A percentile compares a stretch with the other conserved stretches of the same genome.
phyloP scores from a whole-genome alignment of 2,113 vertebrate species.

The Barbus barbus region DNA sequence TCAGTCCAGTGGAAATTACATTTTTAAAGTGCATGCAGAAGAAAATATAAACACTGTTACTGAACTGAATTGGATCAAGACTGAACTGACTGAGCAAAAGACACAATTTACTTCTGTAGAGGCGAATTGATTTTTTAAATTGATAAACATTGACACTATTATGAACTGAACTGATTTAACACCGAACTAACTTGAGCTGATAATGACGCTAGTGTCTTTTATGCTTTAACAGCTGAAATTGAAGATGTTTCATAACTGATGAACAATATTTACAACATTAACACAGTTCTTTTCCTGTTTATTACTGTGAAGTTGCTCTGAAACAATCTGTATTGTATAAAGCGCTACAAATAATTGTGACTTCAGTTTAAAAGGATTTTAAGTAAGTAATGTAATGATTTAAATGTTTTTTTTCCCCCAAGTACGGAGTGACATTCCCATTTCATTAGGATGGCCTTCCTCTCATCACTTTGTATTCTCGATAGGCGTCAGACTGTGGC shows the following conservation, averaged over 20 bases:
- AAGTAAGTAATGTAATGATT: background rate
- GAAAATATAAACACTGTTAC: background rate
- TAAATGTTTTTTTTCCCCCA: background rate
- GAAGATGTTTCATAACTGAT: background rate
- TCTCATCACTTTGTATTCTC: conserved; percentile 9
- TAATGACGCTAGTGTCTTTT: background rate
- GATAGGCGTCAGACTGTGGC: background rate
- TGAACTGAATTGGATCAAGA: background rate
- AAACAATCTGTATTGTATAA: background rate
- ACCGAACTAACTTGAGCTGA: background rate
- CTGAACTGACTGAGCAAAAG: background rate
- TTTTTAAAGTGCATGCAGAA: background rate
- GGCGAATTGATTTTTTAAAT: background rate
- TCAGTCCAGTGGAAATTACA: background rate
- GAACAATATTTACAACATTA: background rate
- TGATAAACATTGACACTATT: background rate
- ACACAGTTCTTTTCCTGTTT: background rate
- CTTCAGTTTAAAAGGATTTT: background rate
- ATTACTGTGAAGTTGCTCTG: background rate
- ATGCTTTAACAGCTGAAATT: background rate
- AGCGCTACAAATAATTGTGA: background rate
- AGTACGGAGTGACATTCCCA: background rate
- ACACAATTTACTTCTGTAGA: background rate
- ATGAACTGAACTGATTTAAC: background rate
- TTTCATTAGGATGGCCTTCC: background rate